A percentile compares a stretch with the other conserved stretches of the same genome.
phyloP scores from a whole-genome alignment of 2,113 vertebrate genomes.

The Semnopithecus entellus region DNA sequence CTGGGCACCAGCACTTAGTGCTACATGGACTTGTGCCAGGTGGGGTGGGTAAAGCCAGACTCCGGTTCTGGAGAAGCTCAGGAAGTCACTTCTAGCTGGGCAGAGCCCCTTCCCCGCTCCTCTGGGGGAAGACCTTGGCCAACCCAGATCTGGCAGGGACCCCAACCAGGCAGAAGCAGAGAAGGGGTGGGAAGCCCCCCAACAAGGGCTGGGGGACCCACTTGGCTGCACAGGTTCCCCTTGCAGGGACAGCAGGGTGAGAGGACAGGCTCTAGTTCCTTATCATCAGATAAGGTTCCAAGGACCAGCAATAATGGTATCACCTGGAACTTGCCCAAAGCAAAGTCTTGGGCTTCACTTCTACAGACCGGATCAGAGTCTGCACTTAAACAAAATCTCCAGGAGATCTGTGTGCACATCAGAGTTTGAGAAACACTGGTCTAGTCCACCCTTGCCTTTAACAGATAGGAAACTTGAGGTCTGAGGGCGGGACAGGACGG shows the following conservation, averaged over 20 bases:
- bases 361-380: neutral
- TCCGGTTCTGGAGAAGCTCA: neutral
- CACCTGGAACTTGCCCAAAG: neutral
- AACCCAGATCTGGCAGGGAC: neutral
- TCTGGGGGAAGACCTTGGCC: neutral
- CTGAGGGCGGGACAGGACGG: rapidly evolving
- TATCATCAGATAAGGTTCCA: neutral
- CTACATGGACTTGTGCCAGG: neutral
- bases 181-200: neutral
- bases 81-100: neutral
- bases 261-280: neutral
- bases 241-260: neutral
- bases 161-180: neutral
- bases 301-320: neutral
- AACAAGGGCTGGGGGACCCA: neutral
- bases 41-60: neutral
- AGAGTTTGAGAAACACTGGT: neutral
- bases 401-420: neutral
- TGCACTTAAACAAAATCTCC: neutral
- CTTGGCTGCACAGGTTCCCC: neutral
- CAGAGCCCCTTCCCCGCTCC: neutral
- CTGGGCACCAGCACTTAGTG: neutral
- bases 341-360: neutral
- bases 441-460: neutral
- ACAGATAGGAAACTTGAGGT: neutral